Base-by-base conservation (phyloP, 2,797 vertebrate species). In the Brachyalestes nurse region DNA sequence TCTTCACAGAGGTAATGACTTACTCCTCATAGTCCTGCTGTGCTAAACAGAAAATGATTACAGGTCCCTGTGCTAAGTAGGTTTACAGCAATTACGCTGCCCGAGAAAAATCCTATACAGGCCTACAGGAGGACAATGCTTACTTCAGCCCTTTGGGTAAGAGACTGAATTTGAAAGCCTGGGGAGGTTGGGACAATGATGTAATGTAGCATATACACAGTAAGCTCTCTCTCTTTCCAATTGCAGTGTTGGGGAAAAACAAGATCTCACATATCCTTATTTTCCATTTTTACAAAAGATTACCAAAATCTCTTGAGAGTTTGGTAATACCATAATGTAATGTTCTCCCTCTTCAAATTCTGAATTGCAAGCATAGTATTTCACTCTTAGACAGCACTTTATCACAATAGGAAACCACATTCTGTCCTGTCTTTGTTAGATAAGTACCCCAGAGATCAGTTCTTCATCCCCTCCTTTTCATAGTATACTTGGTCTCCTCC, bases 31-130 rank as follows among this genome's bases (percentile, higher is more conserved):
- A 82, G 80, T 79, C 73, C 74, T 82, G 84, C 77, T 82, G 78
- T 6, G 78, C 71, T 83, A 84, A 62, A 82, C 55, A 42, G 73
- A 74, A 88, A 83, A 83, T 86, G 69, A 83, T 86, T 75, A 89
- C 66, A 88, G 57, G 85, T 85, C 66, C 57, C 77, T 77, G 81
- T 82, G 66, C 76, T 79, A 78, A 79, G 60, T 81, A 79, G 61
- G 28, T 82, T 73, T 78, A 74, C 42, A 45, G 70, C 72, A 87
- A 86, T 85, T 85, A 85, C 38, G 42, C 51, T 79, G 69, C 57
- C 47, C 66, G 55, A 78, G 78, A 84, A 69, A 83, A 78, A 86
- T 70, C 62, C 67, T 49, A 61, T 58, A 64, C 34, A 85, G 57
- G 51, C 53, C 53, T 47, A 57, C 16, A 12, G 49, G 49, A 57